Evolutionary conservation across 2,113 vertebrate genomes (phyloP).

Genomic region (Lates calcarifer): DNA sequence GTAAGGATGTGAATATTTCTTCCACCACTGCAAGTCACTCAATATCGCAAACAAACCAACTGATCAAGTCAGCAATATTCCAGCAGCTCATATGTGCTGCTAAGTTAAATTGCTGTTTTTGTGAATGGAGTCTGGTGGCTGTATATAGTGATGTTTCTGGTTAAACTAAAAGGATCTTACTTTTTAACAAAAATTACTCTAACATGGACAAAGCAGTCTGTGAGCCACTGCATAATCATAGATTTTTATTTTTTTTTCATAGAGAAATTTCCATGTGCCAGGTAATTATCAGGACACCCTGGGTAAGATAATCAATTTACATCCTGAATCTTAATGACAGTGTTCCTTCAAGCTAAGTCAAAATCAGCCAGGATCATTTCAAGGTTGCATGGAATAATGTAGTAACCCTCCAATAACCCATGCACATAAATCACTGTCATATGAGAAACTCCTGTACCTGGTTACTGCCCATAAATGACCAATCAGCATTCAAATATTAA

Average conservation of each 20-base stretch:
- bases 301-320: background rate
- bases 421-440: slow-evolving; percentile 55
- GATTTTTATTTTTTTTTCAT: too few relatives aligned
- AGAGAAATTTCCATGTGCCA: background rate
- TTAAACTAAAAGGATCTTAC: too few relatives aligned
- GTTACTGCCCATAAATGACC: slow-evolving; percentile 39
- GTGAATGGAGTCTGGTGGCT: too few relatives aligned
- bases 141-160: too few relatives aligned
- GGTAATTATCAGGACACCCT: slow-evolving; percentile 3
- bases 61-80: too few relatives aligned
- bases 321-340: slow-evolving; percentile 12
- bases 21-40: too few relatives aligned
- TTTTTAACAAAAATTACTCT: too few relatives aligned
- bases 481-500: slow-evolving; percentile 35
- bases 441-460: slow-evolving; percentile 4
- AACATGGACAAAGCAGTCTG: background rate
- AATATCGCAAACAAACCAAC: too few relatives aligned
- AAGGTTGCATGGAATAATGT: slow-evolving; percentile 39
- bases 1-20: too few relatives aligned
- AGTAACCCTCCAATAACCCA: background rate
- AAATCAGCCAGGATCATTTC: slow-evolving; percentile 34
- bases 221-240: background rate
- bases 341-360: background rate
- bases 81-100: too few relatives aligned
- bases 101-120: too few relatives aligned